A percentile compares a stretch with the other conserved stretches of the same genome.
Evolutionary conservation across 2,888 invertebrate species (phyloP).

Genomic region (Drosophila pseudotalamancana): DNA sequence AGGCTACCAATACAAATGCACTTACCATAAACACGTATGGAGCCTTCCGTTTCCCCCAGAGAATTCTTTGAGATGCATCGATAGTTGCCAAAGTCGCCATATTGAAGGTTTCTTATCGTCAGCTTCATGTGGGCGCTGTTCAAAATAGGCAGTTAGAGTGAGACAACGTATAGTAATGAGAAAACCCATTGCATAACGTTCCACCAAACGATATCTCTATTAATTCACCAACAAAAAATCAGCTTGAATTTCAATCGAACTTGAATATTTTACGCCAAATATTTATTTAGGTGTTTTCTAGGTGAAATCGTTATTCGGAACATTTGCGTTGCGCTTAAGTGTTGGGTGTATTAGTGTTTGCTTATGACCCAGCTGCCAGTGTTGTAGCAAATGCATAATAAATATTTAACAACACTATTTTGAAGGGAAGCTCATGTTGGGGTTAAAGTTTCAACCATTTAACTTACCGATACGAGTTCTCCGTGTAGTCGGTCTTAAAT

Average conservation of each 20-base stretch:
- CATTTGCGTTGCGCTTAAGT: background rate
- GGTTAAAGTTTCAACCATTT: constrained; percentile 6
- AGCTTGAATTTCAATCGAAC: background rate
- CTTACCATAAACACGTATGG: constrained; percentile 95
- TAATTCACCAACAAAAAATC: too few relatives aligned
- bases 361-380: constrained; percentile 38
- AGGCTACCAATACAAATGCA: constrained; percentile 78
- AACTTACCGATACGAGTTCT: constrained; percentile 91
- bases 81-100: constrained; percentile 95
- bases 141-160: constrained; percentile 34
- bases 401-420: constrained; percentile 67
- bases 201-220: background rate
- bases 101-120: constrained; percentile 92
- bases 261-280: background rate
- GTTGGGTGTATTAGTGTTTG: background rate
- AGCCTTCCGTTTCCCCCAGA: constrained; percentile 96
- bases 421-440: too few relatives aligned
- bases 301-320: constrained; percentile 15
- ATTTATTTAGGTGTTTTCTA: background rate
- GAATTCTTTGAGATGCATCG: constrained; percentile 97
- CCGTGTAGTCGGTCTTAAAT: constrained; percentile 92
- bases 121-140: constrained; percentile 93
- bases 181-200: constrained; percentile 10
- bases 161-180: constrained; percentile 11
- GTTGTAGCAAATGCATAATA: constrained; percentile 58